Base-by-base conservation (phyloP, 2,888 invertebrate genomes). In the Euspilapteryx auroguttella region DNA sequence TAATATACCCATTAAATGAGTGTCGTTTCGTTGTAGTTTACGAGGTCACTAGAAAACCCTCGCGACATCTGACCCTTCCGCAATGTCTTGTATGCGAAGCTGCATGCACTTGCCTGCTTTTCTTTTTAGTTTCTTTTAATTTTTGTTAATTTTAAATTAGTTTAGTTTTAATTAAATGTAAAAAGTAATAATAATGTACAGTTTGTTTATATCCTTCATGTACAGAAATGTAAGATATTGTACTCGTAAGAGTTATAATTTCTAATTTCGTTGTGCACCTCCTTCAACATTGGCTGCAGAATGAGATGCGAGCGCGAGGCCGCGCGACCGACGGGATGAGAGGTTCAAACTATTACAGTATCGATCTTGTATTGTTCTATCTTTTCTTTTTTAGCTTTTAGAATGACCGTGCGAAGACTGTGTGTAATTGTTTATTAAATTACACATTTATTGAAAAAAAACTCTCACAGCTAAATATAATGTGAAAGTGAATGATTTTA, bases 21-120 rank as follows among this genome's bases (percentile, higher is more conserved):
- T 83, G 84, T 85, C 84, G 84, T 85, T 84, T 80, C 68, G 68
- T 71, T 66, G 76, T 75, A 76, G 68, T 69, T 58, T 62, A 63
- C 55, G 69, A 71, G 78, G 78, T 77, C 77, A 65, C 55, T 39
- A 75, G 36, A 65, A 76, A 62, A 55, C 63, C 59, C 79, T 78
- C 81, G 79, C 79, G 81, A 80, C 81, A 79, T 80, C 80, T 79
- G 81, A 82, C 80, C 78, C 77, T 78, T 71, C 80, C 77, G 79
- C 79, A 80, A 80, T 79, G 79, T 69, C 71, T 73, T 75, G 76
- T 76, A 77, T 75, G 77, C 76, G 71, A 75, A 65, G 77, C 76
- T 57, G 83, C 84, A 82, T 81, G 82, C 78, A 65, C 66, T 79
- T 83, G 83, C 84, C 83, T 83, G 84, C 82, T 81, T 80, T 84